Conservation (phyloP, 2,113 vertebrate genomes). For the Perognathus longimembris region DNA sequence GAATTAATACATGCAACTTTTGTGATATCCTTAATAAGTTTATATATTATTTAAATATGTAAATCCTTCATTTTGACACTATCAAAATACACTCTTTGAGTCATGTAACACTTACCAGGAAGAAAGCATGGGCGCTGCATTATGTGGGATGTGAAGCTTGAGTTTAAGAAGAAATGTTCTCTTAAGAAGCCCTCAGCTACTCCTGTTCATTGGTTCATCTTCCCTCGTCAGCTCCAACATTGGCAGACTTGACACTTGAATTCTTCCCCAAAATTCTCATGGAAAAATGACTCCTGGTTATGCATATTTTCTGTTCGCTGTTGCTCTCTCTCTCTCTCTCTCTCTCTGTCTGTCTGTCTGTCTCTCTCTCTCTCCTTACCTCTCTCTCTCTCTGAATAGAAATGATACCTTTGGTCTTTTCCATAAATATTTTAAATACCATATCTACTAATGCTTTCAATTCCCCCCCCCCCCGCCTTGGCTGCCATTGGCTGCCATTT, state of each 20-base stretch:
- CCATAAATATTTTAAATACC: no score
- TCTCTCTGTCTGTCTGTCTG: no score
- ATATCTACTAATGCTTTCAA: no score
- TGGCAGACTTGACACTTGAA: background rate
- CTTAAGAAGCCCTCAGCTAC: background rate
- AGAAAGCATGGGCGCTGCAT: background rate
- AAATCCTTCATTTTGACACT: background rate
- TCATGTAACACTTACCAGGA: background rate
- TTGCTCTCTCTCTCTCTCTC: background rate
- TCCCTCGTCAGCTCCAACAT: background rate
- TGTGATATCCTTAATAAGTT: background rate
- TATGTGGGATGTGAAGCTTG: background rate
- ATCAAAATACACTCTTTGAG: background rate
- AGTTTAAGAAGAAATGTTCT: background rate
- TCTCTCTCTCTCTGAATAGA: no score
- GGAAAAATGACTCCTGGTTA: background rate
- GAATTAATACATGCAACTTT: background rate
- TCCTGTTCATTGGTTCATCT: background rate
- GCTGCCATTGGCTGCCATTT: background rate
- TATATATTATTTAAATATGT: background rate
- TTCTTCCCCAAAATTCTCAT: background rate
- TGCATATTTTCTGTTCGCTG: background rate
- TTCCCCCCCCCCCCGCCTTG: background rate
- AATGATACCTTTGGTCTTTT: no score
- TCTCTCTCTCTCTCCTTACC: background rate